Base-by-base conservation (phyloP, 2,797 vertebrate genomes). In the Sarcoramphus papa region DNA sequence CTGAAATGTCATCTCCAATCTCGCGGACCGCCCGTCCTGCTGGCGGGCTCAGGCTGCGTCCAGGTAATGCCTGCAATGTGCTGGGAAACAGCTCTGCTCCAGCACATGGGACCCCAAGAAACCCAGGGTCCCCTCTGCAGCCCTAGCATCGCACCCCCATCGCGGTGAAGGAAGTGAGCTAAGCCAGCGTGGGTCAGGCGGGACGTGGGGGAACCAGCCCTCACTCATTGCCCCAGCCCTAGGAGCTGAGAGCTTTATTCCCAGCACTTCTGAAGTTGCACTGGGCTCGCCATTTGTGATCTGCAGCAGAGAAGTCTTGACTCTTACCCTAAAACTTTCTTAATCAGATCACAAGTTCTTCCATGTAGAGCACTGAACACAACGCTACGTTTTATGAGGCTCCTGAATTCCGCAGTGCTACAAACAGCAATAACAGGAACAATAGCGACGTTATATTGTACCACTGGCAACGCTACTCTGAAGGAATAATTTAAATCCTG, bases 61-160 rank as follows among this genome's bases (percentile, higher is more conserved):
- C 65, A 64, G 50, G 22, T 37, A 73, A 37, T 0, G 0, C 37
- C 75, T 0, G 9, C 57, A 56, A 13, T 0, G 27, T 1, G 3
- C 24, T 12, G 51, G 62, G 50, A 78, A 85, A 62, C 37, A 53
- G 41, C 60, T 88, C n/a, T 60, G 72, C 45, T 77, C 59, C 30
- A 35, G 60, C 25, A 59, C 2, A 0, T 9, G 33, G 53, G 48
- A 68, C 25, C 33, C 18, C 2, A 3, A 62, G 35, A 68, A 72
- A 43, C 5, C 20, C 2, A 3, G 47, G 48, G 37, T 45, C 14
- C 28, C 13, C 5, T 80, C 64, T 63, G 56, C 48, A 76, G 60
- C 37, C 43, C 37, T 17, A 22, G 41, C 41, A 25, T 37, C 3
- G 0, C 24, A 41, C 3, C 8, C 40, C 43, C 35, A 6, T 6